These are phyloP conservation scores for Psittacula echo DNA, from an alignment of 2,797 vertebrate genomes.

Conservation along the genomic window DNA sequence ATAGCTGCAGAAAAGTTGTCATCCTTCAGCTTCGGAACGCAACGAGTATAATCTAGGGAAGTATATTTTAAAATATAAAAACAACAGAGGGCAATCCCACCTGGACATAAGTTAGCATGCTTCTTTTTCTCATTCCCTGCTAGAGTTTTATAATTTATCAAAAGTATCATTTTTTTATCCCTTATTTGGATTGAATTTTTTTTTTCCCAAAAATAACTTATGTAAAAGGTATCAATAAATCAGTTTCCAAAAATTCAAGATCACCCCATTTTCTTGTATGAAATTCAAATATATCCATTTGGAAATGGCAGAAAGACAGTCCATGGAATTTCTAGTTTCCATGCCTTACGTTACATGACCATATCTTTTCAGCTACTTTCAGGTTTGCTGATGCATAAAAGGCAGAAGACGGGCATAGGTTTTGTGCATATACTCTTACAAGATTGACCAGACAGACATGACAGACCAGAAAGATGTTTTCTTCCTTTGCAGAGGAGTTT, in stretches of 20 bases:
- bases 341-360: background rate
- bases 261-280: background rate
- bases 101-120: background rate
- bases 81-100: background rate
- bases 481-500: background rate
- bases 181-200: background rate
- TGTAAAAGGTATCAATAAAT: background rate
- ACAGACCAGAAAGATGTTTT: background rate
- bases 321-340: background rate
- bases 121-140: background rate
- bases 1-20: background rate
- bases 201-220: background rate
- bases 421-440: background rate
- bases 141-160: background rate
- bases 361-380: background rate
- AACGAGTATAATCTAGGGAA: background rate
- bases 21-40: background rate
- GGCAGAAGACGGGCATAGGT: background rate
- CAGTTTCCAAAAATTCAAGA: background rate
- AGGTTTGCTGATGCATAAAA: background rate
- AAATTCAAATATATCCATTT: background rate
- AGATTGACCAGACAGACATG: background rate
- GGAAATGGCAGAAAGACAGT: background rate
- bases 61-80: background rate
- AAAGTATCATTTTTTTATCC: background rate